Base-by-base conservation (phyloP, 1,140 invertebrate genomes). In the Drosophila sproati region DNA sequence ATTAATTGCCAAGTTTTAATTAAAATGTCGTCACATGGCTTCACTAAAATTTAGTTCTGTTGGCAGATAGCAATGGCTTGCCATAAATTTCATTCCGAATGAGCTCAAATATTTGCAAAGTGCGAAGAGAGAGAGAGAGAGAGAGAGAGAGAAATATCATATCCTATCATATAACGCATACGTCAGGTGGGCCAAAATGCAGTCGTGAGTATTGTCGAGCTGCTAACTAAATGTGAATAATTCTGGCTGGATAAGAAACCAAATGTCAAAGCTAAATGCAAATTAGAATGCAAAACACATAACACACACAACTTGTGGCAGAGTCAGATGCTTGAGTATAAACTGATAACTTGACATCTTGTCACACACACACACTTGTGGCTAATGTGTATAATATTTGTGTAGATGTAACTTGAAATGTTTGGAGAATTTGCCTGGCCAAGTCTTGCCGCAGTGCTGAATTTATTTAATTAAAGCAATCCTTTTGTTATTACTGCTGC, bases 201-300 rank as follows among this genome's bases (percentile, higher is more conserved):
- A 75, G 51, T 72, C 62, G 20, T 31, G 41, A 31, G 47, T 76
- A 60, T 80, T 88, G 83, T 83, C 83, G 79, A 79, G 64, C 83
- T 86, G 76, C 69, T 62, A 73, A 82, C 67, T 72, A 82, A 88
- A 88, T 83, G 79, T 88, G 83, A 83, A 82, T 87, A 88, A 87
- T 87, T 88, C 75, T 82, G 45, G 63, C 62, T 68, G 72, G 76
- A 87, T 80, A 82, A 73, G 70, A 61, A 39, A 41, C 55, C 56
- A 41, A 47, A 5, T 29, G 7, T 5, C 4, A 48, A 57, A 59
- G 50, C 48, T 52, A 71, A 66, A 85, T 70, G 82, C 68, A 80
- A 83, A 80, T 80, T 77, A 70, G 69, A 70, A 73, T 55, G 55
- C 81, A 59, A 51, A 59, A 47, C 75, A 81, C 43, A 87, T 47